Base-by-base conservation (phyloP, 2,888 invertebrate genomes). In the Andrena hattorfiana region DNA sequence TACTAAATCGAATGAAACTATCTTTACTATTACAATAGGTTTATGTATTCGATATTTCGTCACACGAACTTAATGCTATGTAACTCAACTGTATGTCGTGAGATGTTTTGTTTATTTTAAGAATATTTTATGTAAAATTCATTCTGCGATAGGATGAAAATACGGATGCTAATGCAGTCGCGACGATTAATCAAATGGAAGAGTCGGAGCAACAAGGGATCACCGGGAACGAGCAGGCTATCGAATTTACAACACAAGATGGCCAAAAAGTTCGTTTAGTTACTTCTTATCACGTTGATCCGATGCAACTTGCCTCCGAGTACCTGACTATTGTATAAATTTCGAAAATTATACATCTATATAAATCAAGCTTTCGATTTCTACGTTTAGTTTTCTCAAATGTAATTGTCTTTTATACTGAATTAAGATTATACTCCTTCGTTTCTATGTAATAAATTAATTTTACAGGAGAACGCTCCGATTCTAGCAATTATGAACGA, bases 181-280 rank as follows among this genome's bases (percentile, higher is more conserved):
- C 92, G 30, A 91, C 92, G 30, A 92, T 92, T 5, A 92, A 91
- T 86, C 91, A 92, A 64, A 88, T 92, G 79, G 90, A 88, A 28
- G 84, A 81, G 10, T 90, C 89, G 26, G 91, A 90, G 16, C 90
- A 90, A 63, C 20, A 89, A 13, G 91, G 86, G 66, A 87, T 91
- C 4, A 74, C 86, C 28, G 92, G 92, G 71, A 90, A 88, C 13
- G 91, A 92, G 64, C 93, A 94, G 76, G 89, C 94, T 10, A 94
- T 95, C 71, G 96, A 96, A 93, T 94, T 95, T 93, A 93, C 95
- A 86, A 94, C 95, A 87, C 93, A 95, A 92, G 94, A 95, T 94
- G 94, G 96, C 86, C 94, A 96, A 92, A 96, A 95, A 93, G 94
- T 95, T 78, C 94, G 95, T 88, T 93, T 96, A 83, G 95, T 96